Evolutionary conservation across 2,797 vertebrate species (phyloP), one percentile per base, ranked within the genome.

Genomic region (Scomberomorus guttatus): DNA sequence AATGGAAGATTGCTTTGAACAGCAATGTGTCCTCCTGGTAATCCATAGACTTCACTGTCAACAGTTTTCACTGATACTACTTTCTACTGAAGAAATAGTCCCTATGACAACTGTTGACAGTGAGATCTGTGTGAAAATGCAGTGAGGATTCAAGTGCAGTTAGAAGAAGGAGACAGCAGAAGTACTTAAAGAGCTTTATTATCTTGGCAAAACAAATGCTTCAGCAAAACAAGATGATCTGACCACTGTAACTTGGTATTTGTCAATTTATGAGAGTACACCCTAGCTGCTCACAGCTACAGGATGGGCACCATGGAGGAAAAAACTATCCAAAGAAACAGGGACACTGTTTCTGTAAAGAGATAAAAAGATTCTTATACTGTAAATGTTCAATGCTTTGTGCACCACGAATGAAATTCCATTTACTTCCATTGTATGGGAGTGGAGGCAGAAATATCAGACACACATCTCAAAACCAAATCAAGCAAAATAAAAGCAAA

Each of bases 241-340:
- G 6, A 50, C 52, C 15, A n/a, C 32, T 71, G 4, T 65, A 32
- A 56, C 32, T 15, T 15, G 20, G 68, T 1, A 54, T 48, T 17
- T 54, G 13, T 71, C 51, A 39, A 12, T 37, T 37, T 59, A 13
- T 9, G 17, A 32, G 12, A 27, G n/a, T 18, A 13, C 44, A 25
- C 25, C 7, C 20, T 20, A 4, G 58, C 17, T 2, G 0, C 13
- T 29, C 22, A n/a, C 2, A 56, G 34, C 61, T 7, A 32, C 15
- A 57, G 20, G 39, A 76, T 82, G 82, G 82, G 71, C 54, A 80
- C 79, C 87, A 75, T 3, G 76, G 76, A n/a, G 86, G 48, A 86
- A 50, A 48, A 7, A 18, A 20, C 7, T 52, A 18, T 14, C 48
- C 55, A 37, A 24, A 68, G 10, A 32, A 8, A 52, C 34, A 50